A percentile compares a stretch with the other conserved stretches of the same genome.
Conservation (phyloP, 2,888 invertebrate genomes). For the Saturnia pavonia region DNA sequence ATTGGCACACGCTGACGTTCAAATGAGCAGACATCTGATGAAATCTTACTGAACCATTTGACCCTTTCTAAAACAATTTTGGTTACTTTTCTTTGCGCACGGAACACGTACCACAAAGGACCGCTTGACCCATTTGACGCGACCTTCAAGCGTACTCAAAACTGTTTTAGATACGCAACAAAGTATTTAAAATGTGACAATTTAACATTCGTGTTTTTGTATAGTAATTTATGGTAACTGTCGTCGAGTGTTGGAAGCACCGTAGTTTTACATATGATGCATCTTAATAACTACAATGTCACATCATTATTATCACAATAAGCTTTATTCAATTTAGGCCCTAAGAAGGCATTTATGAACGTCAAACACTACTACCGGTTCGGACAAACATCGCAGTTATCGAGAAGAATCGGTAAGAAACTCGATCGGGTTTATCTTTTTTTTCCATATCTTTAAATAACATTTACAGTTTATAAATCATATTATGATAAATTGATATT, state of each 20-base stretch:
- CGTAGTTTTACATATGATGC: not conserved
- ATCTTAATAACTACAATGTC: not conserved
- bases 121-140: not conserved
- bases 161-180: not conserved
- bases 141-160: not conserved
- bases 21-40: no score
- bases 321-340: no score
- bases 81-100: not conserved
- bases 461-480: no score
- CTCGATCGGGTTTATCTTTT: no score
- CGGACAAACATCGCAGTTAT: no score
- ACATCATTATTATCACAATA: not conserved
- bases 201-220: not conserved
- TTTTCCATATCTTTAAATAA: no score
- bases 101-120: not conserved
- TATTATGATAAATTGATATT: no score
- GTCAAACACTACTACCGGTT: no score
- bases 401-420: no score
- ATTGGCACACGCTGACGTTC: no score
- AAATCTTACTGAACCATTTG: not conserved
- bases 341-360: no score
- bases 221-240: not conserved
- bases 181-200: not conserved
- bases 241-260: not conserved
- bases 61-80: not conserved